A percentile compares a stretch with the other conserved stretches of the same genome.
These are phyloP conservation scores for Spicauda simplicius DNA, from an alignment of 2,888 invertebrate genomes.

Conservation along the genomic window DNA sequence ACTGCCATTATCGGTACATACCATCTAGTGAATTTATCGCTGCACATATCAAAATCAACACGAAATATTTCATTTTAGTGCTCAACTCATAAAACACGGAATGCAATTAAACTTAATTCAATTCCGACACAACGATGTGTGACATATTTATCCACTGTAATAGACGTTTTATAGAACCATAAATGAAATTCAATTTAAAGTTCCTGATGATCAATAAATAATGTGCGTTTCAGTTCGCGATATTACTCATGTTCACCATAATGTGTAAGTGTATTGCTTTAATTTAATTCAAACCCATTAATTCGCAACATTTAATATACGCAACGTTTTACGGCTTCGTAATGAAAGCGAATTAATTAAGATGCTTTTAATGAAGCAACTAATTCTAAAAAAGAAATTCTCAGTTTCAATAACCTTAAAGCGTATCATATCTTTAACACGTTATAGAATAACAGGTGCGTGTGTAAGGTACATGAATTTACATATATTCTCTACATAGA, in stretches of 20 bases:
- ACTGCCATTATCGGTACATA: constrained; percentile 39
- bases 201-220: constrained; percentile 33
- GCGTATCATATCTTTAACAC: constrained; percentile 15
- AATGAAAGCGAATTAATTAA: constrained; percentile 24
- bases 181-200: constrained; percentile 34
- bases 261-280: constrained; percentile 12
- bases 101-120: constrained; percentile 38
- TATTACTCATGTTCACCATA: constrained; percentile 2
- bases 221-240: constrained; percentile 15
- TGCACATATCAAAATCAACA: constrained; percentile 45
- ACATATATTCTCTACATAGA: constrained; percentile 30
- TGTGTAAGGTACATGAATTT: constrained; percentile 11
- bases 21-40: constrained; percentile 46
- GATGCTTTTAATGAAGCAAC: constrained; percentile 13
- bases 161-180: constrained; percentile 31
- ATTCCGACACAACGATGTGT: constrained; percentile 35
- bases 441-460: constrained; percentile 23
- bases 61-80: constrained; percentile 46
- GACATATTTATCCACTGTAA: constrained; percentile 37
- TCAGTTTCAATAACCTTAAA: constrained; percentile 11
- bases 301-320: constrained; percentile 13
- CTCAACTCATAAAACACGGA: constrained; percentile 41
- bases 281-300: constrained; percentile 10
- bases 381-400: constrained; percentile 7
- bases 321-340: constrained; percentile 7